phyloP scores from a whole-genome alignment of 2,113 vertebrate species.

The Mesembrinibis cayennensis region DNA sequence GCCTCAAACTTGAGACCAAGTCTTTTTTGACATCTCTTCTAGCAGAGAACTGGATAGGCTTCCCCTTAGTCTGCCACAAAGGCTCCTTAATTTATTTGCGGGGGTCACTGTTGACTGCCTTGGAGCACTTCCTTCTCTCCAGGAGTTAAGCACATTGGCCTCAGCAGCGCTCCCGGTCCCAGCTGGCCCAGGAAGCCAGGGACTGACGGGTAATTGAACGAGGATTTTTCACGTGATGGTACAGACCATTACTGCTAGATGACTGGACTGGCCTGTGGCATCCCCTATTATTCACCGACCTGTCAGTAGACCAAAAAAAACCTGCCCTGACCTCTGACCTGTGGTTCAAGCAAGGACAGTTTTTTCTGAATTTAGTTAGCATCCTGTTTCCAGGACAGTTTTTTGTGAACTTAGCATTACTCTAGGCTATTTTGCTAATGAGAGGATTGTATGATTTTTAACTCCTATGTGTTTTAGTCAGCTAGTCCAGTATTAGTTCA shows the following conservation, averaged over 20 bases:
- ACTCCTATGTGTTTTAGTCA: neutral
- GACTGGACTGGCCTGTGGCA: neutral
- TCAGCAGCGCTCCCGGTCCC: neutral
- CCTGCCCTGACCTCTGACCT: neutral
- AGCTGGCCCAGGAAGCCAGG: neutral
- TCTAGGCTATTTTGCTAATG: neutral
- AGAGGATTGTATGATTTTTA: neutral
- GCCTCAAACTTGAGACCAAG: neutral
- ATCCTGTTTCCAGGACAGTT: neutral
- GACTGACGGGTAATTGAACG: neutral
- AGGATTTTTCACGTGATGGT: conserved; percentile 1
- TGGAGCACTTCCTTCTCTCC: neutral
- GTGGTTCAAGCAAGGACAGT: neutral
- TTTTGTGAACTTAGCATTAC: neutral
- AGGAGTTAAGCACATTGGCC: neutral
- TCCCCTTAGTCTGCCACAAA: neutral
- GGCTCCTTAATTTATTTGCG: neutral
- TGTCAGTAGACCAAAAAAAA: neutral
- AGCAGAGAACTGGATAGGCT: neutral
- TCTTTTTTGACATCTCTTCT: neutral
- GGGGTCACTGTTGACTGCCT: neutral
- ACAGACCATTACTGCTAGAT: neutral
- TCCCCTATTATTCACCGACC: neutral
- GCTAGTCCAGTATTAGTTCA: neutral
- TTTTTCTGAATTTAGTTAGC: neutral